Conservation (phyloP, 2,797 vertebrate species). For the Neoniphon sammara region DNA sequence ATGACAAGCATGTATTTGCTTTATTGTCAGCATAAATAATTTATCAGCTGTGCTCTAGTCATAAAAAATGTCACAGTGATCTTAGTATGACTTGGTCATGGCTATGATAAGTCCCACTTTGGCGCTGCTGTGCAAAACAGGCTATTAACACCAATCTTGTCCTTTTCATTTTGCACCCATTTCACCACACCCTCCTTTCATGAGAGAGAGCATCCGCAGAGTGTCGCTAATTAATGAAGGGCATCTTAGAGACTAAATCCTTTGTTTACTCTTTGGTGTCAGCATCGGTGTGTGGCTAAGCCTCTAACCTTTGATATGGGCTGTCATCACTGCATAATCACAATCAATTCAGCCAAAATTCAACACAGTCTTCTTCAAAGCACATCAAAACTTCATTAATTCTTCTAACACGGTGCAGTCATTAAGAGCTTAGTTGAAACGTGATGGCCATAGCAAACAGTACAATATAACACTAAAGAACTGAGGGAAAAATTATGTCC, state of each 20-base stretch:
- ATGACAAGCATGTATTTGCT: too few species aligned
- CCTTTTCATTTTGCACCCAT: slow-evolving; percentile 23
- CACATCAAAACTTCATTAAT: slow-evolving; percentile 76
- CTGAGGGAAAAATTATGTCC: slow-evolving; percentile 26
- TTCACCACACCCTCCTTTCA: background rate
- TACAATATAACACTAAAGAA: slow-evolving; percentile 38
- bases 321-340: slow-evolving; percentile 69
- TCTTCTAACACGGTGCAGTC: slow-evolving; percentile 56
- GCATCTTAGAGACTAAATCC: slow-evolving; percentile 54
- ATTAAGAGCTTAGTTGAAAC: slow-evolving; percentile 55
- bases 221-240: slow-evolving; percentile 55
- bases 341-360: slow-evolving; percentile 66
- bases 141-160: background rate
- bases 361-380: slow-evolving; percentile 67
- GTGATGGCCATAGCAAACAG: slow-evolving; percentile 59
- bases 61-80: background rate
- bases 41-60: too few species aligned
- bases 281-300: slow-evolving; percentile 52
- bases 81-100: background rate
- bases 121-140: background rate
- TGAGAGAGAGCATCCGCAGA: slow-evolving; percentile 17
- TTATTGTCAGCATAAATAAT: too few species aligned
- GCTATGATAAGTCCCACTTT: background rate
- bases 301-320: slow-evolving; percentile 68
- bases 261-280: slow-evolving; percentile 66